Conservation (phyloP, 2,113 vertebrate genomes). For the Vulpes ferrilata region DNA sequence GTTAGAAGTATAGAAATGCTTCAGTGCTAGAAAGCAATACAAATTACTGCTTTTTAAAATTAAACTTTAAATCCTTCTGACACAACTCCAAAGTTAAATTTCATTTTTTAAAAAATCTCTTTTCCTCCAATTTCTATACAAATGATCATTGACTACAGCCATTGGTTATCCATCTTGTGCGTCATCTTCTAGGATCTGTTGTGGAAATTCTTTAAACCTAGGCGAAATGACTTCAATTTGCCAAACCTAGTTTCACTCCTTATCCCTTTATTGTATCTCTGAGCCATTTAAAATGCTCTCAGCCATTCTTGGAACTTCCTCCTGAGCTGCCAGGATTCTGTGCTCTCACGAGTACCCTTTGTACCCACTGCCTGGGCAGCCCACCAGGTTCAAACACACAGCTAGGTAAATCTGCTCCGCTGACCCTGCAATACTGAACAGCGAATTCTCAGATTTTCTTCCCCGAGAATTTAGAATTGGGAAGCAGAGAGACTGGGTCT, state of each 20-base stretch:
- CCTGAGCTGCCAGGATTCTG: background rate
- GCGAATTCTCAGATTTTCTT: background rate
- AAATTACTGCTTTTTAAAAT: background rate
- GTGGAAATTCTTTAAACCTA: background rate
- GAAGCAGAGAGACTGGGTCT: background rate
- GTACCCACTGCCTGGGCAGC: background rate
- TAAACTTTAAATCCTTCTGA: background rate
- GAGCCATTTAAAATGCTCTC: background rate
- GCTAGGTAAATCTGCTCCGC: rapidly evolving
- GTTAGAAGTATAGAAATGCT: background rate
- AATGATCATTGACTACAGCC: background rate
- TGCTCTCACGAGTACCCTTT: rapidly evolving
- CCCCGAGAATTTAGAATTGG: background rate
- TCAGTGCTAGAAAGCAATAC: background rate
- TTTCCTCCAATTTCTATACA: background rate
- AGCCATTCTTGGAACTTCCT: background rate
- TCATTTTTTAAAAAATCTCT: background rate
- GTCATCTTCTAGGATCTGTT: background rate
- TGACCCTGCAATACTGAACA: rapidly evolving
- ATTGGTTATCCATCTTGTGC: background rate
- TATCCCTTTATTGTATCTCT: background rate
- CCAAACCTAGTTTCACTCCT: background rate
- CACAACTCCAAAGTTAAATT: background rate
- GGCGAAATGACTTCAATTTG: background rate
- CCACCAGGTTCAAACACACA: background rate